These are phyloP conservation scores for Eumeta japonica DNA, from an alignment of 1,140 invertebrate species.

Conservation along the genomic window DNA sequence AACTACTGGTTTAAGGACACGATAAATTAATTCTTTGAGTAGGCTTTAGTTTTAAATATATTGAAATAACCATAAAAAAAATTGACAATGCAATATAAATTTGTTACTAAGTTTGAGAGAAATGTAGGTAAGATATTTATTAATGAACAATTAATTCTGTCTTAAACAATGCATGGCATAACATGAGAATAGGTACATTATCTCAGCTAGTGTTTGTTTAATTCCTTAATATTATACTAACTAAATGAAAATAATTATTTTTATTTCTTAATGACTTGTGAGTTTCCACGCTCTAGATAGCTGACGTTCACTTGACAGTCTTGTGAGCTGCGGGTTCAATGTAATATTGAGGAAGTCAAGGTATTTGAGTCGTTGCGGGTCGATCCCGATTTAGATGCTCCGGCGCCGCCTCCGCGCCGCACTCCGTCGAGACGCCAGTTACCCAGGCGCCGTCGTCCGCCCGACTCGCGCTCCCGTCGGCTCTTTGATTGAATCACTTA, in stretches of 20 bases:
- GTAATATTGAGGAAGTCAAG: constrained; percentile 58
- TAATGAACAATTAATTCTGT: too few relatives aligned
- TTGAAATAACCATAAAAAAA: too few relatives aligned
- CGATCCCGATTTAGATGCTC: constrained; percentile 54
- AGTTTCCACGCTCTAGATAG: too few relatives aligned
- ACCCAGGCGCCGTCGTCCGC: constrained; percentile 44
- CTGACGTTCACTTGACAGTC: constrained; percentile 50
- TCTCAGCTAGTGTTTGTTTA: constrained; percentile 9
- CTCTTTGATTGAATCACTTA: constrained; percentile 14
- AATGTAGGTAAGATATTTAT: too few relatives aligned
- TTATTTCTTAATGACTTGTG: too few relatives aligned
- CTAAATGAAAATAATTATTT: not conserved
- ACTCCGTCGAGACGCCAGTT: constrained; percentile 42
- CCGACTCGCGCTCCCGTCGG: constrained; percentile 36
- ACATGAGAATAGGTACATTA: too few relatives aligned
- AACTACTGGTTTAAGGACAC: too few relatives aligned
- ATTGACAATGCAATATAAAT: too few relatives aligned
- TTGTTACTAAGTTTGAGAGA: too few relatives aligned
- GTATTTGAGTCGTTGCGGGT: constrained; percentile 54
- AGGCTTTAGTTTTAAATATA: too few relatives aligned
- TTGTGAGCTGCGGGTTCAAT: constrained; percentile 50
- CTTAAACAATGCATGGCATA: too few relatives aligned
- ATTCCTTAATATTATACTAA: not conserved
- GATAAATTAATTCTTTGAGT: too few relatives aligned
- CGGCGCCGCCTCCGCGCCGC: constrained; percentile 43